These are phyloP conservation scores for Noctua comes DNA, from an alignment of 2,888 invertebrate genomes.

Conservation along the genomic window DNA sequence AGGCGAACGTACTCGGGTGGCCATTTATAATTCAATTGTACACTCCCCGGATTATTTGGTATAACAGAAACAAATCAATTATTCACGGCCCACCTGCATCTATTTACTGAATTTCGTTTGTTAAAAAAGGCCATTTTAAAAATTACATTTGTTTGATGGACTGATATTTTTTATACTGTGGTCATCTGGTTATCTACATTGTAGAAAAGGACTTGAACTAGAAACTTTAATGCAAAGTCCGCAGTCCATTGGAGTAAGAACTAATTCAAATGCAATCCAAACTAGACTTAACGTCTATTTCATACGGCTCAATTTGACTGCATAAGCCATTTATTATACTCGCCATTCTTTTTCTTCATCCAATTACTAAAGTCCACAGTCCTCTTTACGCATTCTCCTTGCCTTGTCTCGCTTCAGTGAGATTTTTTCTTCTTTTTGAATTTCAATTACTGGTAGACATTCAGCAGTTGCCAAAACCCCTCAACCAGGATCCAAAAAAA, in stretches of 20 bases:
- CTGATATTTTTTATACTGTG: background rate
- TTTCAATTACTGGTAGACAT: slow-evolving; percentile 18
- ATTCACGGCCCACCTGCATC: slow-evolving; percentile 70
- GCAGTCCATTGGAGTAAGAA: background rate
- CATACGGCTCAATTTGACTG: slow-evolving; percentile 27
- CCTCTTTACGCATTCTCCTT: slow-evolving; percentile 29
- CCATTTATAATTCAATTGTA: slow-evolving; percentile 74
- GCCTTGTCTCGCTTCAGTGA: background rate
- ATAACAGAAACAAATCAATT: slow-evolving; percentile 72
- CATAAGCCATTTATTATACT: background rate
- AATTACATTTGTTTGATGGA: slow-evolving; percentile 8
- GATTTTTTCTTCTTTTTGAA: background rate
- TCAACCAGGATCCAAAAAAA: slow-evolving; percentile 22
- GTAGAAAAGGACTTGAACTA: background rate
- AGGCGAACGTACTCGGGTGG: slow-evolving; percentile 58
- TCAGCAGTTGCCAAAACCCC: slow-evolving; percentile 19
- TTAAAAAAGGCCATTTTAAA: slow-evolving; percentile 45
- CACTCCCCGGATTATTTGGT: slow-evolving; percentile 70
- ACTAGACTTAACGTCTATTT: background rate
- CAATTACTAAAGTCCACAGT: slow-evolving; percentile 50
- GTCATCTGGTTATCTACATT: background rate
- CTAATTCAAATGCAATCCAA: slow-evolving; percentile 1
- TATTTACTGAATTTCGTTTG: slow-evolving; percentile 64
- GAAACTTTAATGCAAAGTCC: background rate
- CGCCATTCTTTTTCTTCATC: slow-evolving; percentile 30